phyloP scores from a whole-genome alignment of 2,113 vertebrate genomes.

The Vidua chalybeata region DNA sequence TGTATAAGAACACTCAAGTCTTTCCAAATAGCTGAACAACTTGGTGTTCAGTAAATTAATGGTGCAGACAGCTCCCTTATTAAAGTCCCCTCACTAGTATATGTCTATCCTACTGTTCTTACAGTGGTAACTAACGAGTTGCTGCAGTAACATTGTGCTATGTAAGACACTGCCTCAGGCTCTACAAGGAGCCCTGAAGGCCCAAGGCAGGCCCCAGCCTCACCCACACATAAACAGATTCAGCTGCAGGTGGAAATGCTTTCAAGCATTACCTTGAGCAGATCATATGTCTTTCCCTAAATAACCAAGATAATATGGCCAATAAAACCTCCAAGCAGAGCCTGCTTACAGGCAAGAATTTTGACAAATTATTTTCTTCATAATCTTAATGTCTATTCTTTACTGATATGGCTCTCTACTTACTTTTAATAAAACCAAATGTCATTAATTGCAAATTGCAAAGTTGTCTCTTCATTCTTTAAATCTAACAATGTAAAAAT shows the following conservation, averaged over 20 bases:
- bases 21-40: neutral
- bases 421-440: conserved; percentile 41
- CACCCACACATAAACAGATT: conserved; percentile 21
- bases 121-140: conserved; percentile 14
- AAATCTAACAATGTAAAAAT: neutral
- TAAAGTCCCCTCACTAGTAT: neutral
- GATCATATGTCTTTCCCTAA: conserved; percentile 42
- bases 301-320: neutral
- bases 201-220: conserved; percentile 18
- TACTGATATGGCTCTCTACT: conserved; percentile 3
- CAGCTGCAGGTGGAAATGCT: conserved; percentile 56
- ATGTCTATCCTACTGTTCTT: conserved; percentile 20
- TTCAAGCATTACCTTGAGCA: conserved; percentile 62
- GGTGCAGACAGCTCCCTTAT: conserved; percentile 1
- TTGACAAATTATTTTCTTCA: conserved; percentile 19
- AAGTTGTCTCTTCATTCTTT: conserved; percentile 1
- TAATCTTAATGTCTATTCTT: conserved; percentile 19
- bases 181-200: conserved; percentile 41
- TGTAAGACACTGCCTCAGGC: conserved; percentile 59
- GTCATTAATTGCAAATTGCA: conserved; percentile 40
- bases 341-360: neutral
- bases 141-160: conserved; percentile 12
- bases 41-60: neutral
- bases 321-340: conserved; percentile 42
- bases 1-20: neutral